These are phyloP conservation scores for Notamacropus eugenii DNA, from an alignment of 2,797 vertebrate species.

Conservation along the genomic window DNA sequence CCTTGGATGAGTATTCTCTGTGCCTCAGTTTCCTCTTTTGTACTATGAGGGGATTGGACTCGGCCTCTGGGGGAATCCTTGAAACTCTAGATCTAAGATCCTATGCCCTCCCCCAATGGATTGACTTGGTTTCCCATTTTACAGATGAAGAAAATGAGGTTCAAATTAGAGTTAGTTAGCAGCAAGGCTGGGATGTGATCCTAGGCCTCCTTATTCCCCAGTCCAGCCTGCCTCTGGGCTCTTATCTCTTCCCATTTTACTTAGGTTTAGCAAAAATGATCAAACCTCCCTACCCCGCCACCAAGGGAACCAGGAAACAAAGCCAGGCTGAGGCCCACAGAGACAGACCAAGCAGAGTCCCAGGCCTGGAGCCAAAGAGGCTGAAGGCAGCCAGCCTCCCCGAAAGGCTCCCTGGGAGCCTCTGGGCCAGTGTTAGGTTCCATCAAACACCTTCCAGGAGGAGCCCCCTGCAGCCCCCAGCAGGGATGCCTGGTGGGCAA, in stretches of 20 bases:
- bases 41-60: background rate
- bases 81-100: slow-evolving; percentile 17
- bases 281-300: background rate
- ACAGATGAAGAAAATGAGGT: background rate
- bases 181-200: background rate
- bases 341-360: background rate
- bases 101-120: background rate
- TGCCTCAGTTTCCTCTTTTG: background rate
- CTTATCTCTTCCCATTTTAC: background rate
- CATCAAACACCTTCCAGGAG: slow-evolving; percentile 31
- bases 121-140: background rate
- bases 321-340: background rate
- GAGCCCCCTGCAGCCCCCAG: slow-evolving; percentile 60
- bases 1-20: background rate
- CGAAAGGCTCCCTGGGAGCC: background rate
- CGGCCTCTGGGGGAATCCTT: background rate
- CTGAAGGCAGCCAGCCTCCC: background rate
- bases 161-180: background rate
- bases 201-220: background rate
- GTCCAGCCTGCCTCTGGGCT: background rate
- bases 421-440: background rate
- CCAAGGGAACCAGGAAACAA: background rate
- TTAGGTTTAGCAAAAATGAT: background rate
- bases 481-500: slow-evolving; percentile 56
- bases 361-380: background rate